Evolutionary conservation across 2,888 invertebrate genomes (phyloP).

Genomic region (Spodoptera exigua): DNA sequence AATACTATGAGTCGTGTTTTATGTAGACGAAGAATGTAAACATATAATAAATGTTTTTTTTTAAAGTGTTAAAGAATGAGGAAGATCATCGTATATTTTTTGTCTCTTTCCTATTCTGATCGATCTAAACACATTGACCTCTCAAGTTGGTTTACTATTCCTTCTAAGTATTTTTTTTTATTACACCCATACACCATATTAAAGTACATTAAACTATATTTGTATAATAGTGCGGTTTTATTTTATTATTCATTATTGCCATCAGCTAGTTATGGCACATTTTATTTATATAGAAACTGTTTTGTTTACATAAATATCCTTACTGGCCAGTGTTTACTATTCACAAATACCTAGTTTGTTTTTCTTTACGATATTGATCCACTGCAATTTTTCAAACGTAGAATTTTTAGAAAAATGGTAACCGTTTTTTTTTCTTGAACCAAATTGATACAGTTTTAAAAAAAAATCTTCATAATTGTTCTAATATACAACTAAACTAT

Average conservation of each 20-base stretch:
- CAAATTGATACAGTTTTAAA: too few species aligned
- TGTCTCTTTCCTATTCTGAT: too few species aligned
- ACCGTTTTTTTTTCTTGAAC: too few species aligned
- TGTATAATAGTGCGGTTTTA: conserved; percentile 18
- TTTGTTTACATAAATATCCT: conserved; percentile 21
- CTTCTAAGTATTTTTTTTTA: conserved; percentile 1
- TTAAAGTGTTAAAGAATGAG: too few species aligned
- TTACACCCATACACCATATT: background rate
- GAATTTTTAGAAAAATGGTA: conserved; percentile 4
- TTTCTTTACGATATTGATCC: conserved; percentile 19
- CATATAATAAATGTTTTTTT: too few species aligned
- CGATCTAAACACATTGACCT: too few species aligned
- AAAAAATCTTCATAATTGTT: too few species aligned
- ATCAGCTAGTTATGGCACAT: conserved; percentile 25
- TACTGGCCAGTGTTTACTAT: conserved; percentile 15
- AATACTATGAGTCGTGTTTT: too few species aligned
- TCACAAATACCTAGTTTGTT: conserved; percentile 10
- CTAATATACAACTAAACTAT: too few species aligned
- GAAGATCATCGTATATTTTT: too few species aligned
- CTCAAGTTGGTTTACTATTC: too few species aligned
- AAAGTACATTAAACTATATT: conserved; percentile 8
- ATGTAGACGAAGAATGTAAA: too few species aligned
- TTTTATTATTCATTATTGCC: conserved; percentile 26
- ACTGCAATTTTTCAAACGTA: background rate
- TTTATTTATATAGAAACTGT: conserved; percentile 29